Evolutionary conservation across 2,797 vertebrate genomes (phyloP).

Genomic region (Clarias pachynema): DNA sequence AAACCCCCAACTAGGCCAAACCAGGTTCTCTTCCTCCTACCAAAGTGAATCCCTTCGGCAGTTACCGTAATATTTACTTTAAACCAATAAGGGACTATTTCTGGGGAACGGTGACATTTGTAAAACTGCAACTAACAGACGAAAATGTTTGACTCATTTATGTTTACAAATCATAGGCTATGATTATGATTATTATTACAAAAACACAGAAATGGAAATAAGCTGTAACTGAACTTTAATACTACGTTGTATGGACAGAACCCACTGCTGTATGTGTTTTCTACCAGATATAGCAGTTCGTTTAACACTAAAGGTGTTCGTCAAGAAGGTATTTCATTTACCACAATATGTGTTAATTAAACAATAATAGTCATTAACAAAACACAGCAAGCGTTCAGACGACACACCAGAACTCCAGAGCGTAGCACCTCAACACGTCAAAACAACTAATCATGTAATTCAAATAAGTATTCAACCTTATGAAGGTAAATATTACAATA

Average conservation of each 20-base stretch:
- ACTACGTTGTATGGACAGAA: neutral
- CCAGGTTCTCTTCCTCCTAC: neutral
- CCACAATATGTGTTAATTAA: neutral
- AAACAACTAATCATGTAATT: neutral
- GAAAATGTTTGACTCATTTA: neutral
- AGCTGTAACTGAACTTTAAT: neutral
- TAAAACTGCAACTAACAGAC: neutral
- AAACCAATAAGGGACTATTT: neutral
- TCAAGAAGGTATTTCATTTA: neutral
- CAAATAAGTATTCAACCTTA: neutral
- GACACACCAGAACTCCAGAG: neutral
- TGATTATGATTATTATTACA: neutral
- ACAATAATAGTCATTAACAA: neutral
- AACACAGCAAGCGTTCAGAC: neutral
- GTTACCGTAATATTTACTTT: constrained; percentile 8
- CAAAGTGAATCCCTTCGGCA: neutral
- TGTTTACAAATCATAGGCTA: neutral
- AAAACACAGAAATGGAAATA: neutral
- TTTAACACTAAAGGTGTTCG: constrained; percentile 5
- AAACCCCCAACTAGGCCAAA: constrained; percentile 12
- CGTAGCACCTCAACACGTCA: neutral
- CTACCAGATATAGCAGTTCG: neutral
- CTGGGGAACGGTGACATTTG: neutral
- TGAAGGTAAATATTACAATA: neutral
- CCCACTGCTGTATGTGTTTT: neutral